Evolutionary conservation across 2,113 vertebrate species (phyloP), one percentile per base, ranked within the genome.

Genomic region (Acrocephalus kingi): DNA sequence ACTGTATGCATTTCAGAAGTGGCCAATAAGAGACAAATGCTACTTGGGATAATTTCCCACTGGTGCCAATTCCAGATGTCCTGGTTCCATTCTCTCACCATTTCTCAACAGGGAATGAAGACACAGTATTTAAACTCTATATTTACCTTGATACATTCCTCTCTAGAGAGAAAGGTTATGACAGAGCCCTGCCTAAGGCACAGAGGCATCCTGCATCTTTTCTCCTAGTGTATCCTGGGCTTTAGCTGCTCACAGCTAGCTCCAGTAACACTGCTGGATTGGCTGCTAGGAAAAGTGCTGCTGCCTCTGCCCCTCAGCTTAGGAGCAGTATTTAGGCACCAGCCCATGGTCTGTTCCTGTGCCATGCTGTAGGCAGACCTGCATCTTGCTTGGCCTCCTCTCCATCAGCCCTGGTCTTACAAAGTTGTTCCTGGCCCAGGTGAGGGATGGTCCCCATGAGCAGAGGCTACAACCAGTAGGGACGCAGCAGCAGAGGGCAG

Each of bases 401-500:
- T 46, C 55, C 37, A 54, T 30, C 33, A 62, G 33, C 17, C n/a
- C 46, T 14, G 28, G 39, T 37, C 55, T 21, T 13, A 31, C 67
- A 39, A 61, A 13, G 39, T 43, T 3, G 28, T 2, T 63, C 25
- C 51, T 5, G n/a, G 35, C 7, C 12, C 1, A 0, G 11, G 24
- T 4, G 11, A 61, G 41, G 45, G 45, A 28, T 7, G 54, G 7
- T 91, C 45, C 27, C 33, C 10, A 3, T 0, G 10, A 84, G n/a
- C 22, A 14, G 59, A n/a, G 11, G 54, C 58, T 52, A 35, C 41
- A 39, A 25, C 0, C 14, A 79, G 45, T 19, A 87, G 55, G 35
- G 48, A 81, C 0, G 3, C 30, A 84, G 94, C 93, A 93, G 95
- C 93, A 97, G 96, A 96, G 93, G 95, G 95, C 96, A 97, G 95